phyloP scores from a whole-genome alignment of 2,797 vertebrate species.

The Gymnothorax reevesii region DNA sequence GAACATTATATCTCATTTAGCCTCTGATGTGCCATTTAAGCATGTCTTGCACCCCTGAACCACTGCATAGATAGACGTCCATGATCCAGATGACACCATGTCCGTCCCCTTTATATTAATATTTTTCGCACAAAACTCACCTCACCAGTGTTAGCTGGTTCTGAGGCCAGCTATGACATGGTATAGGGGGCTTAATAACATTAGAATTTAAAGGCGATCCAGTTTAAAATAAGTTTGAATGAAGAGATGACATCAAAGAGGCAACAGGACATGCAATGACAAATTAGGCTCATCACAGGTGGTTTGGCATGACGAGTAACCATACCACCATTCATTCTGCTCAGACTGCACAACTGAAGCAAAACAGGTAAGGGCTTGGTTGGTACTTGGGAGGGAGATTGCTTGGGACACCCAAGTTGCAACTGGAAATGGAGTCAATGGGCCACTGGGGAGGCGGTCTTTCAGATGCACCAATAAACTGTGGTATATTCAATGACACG shows the following conservation, averaged over 20 bases:
- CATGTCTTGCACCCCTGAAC: not conserved
- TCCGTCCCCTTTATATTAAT: not conserved
- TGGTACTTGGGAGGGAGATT: no score
- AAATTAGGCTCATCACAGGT: not conserved
- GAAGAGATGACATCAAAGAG: not conserved
- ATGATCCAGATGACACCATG: not conserved
- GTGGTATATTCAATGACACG: no score
- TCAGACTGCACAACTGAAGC: no score
- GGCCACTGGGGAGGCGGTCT: no score
- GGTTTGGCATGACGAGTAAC: no score
- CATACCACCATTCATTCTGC: no score
- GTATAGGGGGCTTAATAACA: not conserved
- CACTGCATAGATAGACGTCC: not conserved
- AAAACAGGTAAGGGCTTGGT: no score
- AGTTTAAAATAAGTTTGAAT: not conserved
- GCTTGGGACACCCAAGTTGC: no score
- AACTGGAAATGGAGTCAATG: no score
- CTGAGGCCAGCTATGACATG: not conserved
- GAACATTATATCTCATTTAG: not conserved
- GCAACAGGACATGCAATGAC: not conserved
- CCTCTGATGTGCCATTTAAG: not conserved
- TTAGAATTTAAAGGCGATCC: not conserved
- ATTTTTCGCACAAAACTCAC: not conserved
- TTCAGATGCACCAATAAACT: no score
- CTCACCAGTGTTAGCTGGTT: not conserved